Base-by-base conservation (phyloP, 2,113 vertebrate species). In the Cettia cetti region DNA sequence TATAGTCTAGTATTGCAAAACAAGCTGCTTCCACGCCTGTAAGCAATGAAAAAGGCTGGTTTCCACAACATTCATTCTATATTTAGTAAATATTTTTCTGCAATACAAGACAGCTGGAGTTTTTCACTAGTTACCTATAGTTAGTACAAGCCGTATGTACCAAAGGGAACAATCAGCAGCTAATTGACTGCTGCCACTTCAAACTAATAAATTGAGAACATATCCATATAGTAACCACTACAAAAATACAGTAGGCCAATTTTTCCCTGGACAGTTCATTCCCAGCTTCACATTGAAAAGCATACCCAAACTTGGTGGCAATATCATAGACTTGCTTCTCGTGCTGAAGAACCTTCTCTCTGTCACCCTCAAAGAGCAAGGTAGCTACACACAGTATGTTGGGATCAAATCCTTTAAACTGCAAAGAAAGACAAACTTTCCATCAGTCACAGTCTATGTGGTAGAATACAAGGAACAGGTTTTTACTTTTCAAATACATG, bases 321-420 rank as follows among this genome's bases (percentile, higher is more conserved):
- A 99, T 99, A 97, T 99, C 99, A 93, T 99, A 99, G 75, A 99
- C 99, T 97, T 99, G 99, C 92, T 99, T 99, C 97, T 99, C 99
- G 59, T 99, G 99, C 96, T 99, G 99, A 97, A 99, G 98, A 95
- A 99, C 99, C 95, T 98, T 99, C 97, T 99, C 99, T 60, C 99
- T 98, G 93, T 99, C 98, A 47, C 99, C 99, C 78, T 99, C 99
- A 86, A 99, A 99, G 83, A 99, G 98, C 90, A 99, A 98, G 6
- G 99, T 99, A 87, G 99, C 99, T 65, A 99, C 99, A 96, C 99
- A 99, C 95, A 99, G 83, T 71, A 97, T 78, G 96, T 99, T 98
- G 54, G 98, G 99, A 97, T 99, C 99, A 95, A 99, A 99, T 79
- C 99, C 99, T 99, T 99, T 99, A 97, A 99, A 99, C 99, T 99